phyloP scores from a whole-genome alignment of 2,888 invertebrate species.

The Macrophya alboannulata region DNA sequence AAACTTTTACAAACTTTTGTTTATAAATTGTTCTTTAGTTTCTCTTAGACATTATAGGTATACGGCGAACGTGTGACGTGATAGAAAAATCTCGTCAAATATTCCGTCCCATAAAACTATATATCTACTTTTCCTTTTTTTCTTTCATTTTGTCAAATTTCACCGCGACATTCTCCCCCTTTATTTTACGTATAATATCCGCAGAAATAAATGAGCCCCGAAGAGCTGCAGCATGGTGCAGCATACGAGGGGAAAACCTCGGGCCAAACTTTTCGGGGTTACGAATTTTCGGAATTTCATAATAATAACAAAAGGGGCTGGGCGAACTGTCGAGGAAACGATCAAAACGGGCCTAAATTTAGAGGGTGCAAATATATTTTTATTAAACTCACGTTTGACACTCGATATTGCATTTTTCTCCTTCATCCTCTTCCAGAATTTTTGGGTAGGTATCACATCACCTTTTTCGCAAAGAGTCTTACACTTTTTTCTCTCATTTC shows the following conservation, averaged over 20 bases:
- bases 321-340: not conserved
- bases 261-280: not conserved
- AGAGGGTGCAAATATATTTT: conserved; percentile 41
- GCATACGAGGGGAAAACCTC: not conserved
- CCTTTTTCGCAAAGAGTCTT: too few species aligned
- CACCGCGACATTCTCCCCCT: not conserved
- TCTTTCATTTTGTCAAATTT: not conserved
- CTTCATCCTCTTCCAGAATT: not conserved
- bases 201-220: not conserved
- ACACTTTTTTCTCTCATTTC: not conserved
- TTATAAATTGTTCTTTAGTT: conserved; percentile 22
- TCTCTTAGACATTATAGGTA: too few species aligned
- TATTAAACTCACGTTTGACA: not conserved
- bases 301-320: not conserved
- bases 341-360: not conserved
- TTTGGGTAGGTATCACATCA: not conserved
- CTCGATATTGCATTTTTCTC: conserved; percentile 34
- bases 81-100: not conserved
- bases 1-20: not conserved
- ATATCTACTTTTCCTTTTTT: not conserved
- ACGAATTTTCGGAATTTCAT: not conserved
- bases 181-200: not conserved
- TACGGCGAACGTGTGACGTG: not conserved
- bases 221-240: not conserved
- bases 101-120: not conserved